Percentiles rank a stretch among this genome's conserved stretches.
Conservation (phyloP, 2,113 vertebrate species). For the Myanophis thanlyinensis region DNA sequence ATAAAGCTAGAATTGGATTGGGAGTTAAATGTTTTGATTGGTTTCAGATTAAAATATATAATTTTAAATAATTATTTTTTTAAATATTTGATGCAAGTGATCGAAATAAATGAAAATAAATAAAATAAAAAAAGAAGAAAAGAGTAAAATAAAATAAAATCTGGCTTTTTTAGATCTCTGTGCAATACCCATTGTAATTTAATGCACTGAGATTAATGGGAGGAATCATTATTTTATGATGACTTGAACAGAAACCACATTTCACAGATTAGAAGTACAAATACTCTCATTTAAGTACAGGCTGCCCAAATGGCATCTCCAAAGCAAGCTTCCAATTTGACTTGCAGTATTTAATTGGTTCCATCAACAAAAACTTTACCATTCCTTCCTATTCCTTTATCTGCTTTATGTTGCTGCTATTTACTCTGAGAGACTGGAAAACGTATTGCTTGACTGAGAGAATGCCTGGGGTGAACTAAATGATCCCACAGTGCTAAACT, state of each 20-base stretch:
- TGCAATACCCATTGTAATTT: slow-evolving; percentile 22
- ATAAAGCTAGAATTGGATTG: neutral
- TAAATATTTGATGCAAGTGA: slow-evolving; percentile 19
- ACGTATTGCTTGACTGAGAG: neutral
- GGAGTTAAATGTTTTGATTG: neutral
- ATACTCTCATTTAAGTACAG: rapidly evolving
- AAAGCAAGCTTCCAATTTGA: neutral
- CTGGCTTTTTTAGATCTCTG: slow-evolving; percentile 9
- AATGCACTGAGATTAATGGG: slow-evolving; percentile 8
- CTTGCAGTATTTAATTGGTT: neutral
- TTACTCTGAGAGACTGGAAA: neutral
- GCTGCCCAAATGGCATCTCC: neutral
- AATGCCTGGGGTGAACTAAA: neutral
- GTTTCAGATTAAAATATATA: neutral
- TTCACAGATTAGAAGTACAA: slow-evolving; percentile 28
- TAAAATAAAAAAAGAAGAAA: too few relatives aligned
- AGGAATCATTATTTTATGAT: slow-evolving; percentile 32
- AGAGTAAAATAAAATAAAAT: too few relatives aligned
- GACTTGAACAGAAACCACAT: slow-evolving; percentile 14
- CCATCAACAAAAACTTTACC: neutral
- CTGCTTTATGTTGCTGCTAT: neutral
- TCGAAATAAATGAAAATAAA: too few relatives aligned
- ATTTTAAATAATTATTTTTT: slow-evolving; percentile 13
- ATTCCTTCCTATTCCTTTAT: neutral
- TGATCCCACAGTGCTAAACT: neutral